A percentile compares a stretch with the other conserved stretches of the same genome.
Conservation (phyloP, 2,888 invertebrate genomes). For the Hydrotaea cyrtoneurina region DNA sequence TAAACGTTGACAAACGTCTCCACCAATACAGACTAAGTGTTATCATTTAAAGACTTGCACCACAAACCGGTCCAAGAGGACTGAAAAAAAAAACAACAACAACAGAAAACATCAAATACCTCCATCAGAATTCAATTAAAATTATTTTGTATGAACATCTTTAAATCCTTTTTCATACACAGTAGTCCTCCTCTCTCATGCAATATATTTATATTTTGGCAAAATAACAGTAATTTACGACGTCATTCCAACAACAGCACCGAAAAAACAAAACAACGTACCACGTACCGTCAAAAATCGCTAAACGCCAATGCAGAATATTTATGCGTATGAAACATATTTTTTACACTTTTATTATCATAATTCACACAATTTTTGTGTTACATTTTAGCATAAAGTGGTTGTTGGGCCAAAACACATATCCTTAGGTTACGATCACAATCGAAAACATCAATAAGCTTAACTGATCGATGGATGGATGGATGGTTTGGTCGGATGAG, state of each 20-base stretch:
- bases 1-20: conserved; percentile 49
- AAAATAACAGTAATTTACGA: conserved; percentile 58
- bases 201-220: conserved; percentile 23
- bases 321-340: conserved; percentile 38
- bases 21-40: conserved; percentile 56
- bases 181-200: conserved; percentile 50
- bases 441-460: conserved; percentile 68
- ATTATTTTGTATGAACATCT: conserved; percentile 1
- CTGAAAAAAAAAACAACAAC: no score
- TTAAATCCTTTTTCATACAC: conserved; percentile 23
- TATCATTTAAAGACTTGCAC: conserved; percentile 44
- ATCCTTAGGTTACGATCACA: conserved; percentile 64
- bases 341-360: conserved; percentile 64
- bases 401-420: conserved; percentile 59
- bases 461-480: conserved; percentile 65
- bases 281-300: conserved; percentile 32
- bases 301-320: conserved; percentile 30
- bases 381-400: conserved; percentile 61
- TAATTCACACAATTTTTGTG: conserved; percentile 58
- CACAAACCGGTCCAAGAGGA: not conserved
- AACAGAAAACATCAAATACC: no score
- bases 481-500: conserved; percentile 3
- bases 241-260: not conserved
- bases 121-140: conserved; percentile 17
- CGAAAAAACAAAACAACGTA: no score